phyloP scores from a whole-genome alignment of 1,140 invertebrate genomes.

The Prorops nasuta region DNA sequence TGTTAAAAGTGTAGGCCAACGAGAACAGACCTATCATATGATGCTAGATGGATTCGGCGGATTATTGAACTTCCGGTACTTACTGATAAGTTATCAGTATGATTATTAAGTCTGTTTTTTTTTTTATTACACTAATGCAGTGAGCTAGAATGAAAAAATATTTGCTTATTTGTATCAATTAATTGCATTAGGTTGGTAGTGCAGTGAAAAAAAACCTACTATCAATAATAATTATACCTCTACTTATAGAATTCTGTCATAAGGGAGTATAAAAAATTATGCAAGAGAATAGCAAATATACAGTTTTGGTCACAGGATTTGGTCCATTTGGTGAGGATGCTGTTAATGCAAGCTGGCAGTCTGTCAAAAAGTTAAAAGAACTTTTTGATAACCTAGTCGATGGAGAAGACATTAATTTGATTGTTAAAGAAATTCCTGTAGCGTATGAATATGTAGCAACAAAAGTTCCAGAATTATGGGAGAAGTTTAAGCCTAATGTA shows the following conservation, averaged over 20 bases:
- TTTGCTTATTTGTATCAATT: too few relatives aligned
- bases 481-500: conserved; percentile 65
- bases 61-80: too few relatives aligned
- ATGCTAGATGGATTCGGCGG: too few relatives aligned
- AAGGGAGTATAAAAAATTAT: background rate
- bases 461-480: conserved; percentile 65
- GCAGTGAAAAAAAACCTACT: too few relatives aligned
- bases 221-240: too few relatives aligned
- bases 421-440: conserved; percentile 66
- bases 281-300: background rate
- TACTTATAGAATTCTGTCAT: background rate
- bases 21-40: too few relatives aligned
- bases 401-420: conserved; percentile 57
- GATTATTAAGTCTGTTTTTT: too few relatives aligned
- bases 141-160: too few relatives aligned
- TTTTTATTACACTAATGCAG: too few relatives aligned
- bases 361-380: conserved; percentile 59
- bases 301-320: conserved; percentile 68
- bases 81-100: too few relatives aligned
- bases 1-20: too few relatives aligned
- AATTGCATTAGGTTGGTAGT: too few relatives aligned
- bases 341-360: conserved; percentile 78
- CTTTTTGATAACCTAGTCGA: conserved; percentile 49
- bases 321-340: conserved; percentile 69
- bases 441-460: conserved; percentile 64